A percentile compares a stretch with the other conserved stretches of the same genome.
These are phyloP conservation scores for Solenopsis invicta DNA, from an alignment of 1,140 invertebrate genomes.

Conservation along the genomic window DNA sequence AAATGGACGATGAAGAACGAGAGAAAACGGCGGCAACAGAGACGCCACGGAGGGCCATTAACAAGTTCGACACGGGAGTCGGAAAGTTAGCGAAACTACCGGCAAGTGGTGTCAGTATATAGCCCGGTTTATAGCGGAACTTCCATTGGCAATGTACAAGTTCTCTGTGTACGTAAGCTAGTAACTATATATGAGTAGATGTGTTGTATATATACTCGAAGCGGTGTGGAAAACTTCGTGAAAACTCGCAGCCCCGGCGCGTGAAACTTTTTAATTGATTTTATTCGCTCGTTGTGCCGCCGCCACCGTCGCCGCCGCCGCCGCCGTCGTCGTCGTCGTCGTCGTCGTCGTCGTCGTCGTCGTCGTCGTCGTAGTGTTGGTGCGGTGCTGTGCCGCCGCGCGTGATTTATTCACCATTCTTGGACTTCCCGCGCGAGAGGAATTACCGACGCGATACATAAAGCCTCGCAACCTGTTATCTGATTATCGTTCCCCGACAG, in stretches of 20 bases:
- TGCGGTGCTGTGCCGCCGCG: not conserved
- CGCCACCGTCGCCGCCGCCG: not conserved
- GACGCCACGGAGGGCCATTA: conserved; percentile 73
- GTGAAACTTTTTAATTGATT: conserved; percentile 79
- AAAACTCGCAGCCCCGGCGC: conserved; percentile 59
- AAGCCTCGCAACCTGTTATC: conserved; percentile 20
- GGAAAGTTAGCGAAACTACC: conserved; percentile 74
- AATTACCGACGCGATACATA: conserved; percentile 45
- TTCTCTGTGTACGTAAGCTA: not conserved
- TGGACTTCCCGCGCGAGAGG: conserved; percentile 52
- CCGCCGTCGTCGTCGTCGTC: no score
- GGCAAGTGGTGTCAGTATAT: conserved; percentile 71
- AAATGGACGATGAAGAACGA: conserved; percentile 20
- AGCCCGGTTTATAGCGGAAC: conserved; percentile 69
- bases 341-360: no score
- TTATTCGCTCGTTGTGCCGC: conserved; percentile 67
- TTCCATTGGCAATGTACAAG: conserved; percentile 53
- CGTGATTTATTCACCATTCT: conserved; percentile 64
- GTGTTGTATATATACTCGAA: conserved; percentile 4
- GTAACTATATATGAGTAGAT: conserved; percentile 4
- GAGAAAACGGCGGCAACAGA: conserved; percentile 65
- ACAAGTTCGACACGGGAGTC: conserved; percentile 74
- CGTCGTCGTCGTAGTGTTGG: not conserved
- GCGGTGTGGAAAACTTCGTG: conserved; percentile 65
- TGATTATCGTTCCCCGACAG: conserved; percentile 58